Evolutionary conservation across 1,140 invertebrate genomes (phyloP), one percentile per base, ranked within the genome.

Genomic region (Drosophila funebris): DNA sequence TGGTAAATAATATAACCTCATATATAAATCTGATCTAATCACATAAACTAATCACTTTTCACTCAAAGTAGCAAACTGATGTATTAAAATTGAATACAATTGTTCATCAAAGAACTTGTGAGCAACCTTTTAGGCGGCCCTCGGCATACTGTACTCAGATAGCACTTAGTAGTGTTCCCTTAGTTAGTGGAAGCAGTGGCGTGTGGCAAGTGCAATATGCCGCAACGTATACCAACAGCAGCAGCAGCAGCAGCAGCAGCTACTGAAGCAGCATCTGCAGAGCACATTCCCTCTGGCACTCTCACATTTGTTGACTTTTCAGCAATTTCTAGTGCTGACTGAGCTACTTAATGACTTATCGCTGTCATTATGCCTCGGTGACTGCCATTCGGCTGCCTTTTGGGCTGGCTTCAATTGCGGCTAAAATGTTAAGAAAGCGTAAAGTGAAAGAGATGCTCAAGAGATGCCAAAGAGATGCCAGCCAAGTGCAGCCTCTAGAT

Each of bases 321-420:
- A 53, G 29, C 67, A 44, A 48, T 63, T 54, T 62, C 48, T 31
- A 63, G 67, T 54, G 67, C 67, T 56, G 61, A 68, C 56, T 84
- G 76, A 85, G 80, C 81, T 84, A 80, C 76, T 84, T 85, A 84
- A 80, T 85, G 81, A 85, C 81, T 85, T 80, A 85, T 84, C 73
- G 76, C 80, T 60, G 53, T 76, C 73, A 84, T 85, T 84, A 84
- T 84, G 76, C 63, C 76, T 58, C 81, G 68, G 60, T 82, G 73
- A 50, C 54, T 81, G 37, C 29, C 53, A 58, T 66, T 72, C 60
- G 73, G 64, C 57, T 80, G 80, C 52, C 58, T 63, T 58, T 63
- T 54, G 27, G 60, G 67, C 67, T 70, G 48, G 33, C 58, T 53
- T 24, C 18, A 56, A 56, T 56, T 71, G 68, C 61, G 50, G 53